Conservation (phyloP, 1,140 invertebrate genomes). For the Pollicipes pollicipes region DNA sequence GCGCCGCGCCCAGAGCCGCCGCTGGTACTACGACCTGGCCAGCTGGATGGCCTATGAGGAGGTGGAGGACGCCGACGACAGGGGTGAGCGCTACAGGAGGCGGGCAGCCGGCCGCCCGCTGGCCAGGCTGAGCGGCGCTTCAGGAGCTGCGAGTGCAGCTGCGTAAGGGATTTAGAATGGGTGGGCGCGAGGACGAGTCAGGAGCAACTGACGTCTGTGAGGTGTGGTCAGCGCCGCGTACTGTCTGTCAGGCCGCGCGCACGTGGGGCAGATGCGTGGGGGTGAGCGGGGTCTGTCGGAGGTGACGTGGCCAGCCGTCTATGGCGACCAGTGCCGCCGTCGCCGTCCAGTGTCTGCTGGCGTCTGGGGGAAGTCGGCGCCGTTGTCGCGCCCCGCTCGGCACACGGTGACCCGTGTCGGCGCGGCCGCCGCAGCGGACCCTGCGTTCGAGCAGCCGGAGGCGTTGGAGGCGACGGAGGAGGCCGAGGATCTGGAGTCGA, state of each 20-base stretch:
- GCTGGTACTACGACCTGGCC: constrained; percentile 73
- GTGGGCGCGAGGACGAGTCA: no score
- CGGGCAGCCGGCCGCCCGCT: background rate
- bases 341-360: no score
- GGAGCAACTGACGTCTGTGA: no score
- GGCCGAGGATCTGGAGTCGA: constrained; percentile 28
- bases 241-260: no score
- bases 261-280: no score
- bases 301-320: no score
- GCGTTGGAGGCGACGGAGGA: constrained; percentile 22
- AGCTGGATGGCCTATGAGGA: constrained; percentile 93
- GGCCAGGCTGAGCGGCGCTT: background rate
- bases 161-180: background rate
- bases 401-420: no score
- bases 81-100: constrained; percentile 37
- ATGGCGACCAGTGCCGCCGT: no score
- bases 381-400: no score
- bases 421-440: background rate
- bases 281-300: no score
- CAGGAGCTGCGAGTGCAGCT: background rate
- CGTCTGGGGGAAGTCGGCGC: no score
- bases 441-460: constrained; percentile 5
- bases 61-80: constrained; percentile 77
- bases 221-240: no score
- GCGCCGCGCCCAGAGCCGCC: constrained; percentile 57